Base-by-base conservation (phyloP, 1,140 invertebrate species). In the Magallana ariakensis region DNA sequence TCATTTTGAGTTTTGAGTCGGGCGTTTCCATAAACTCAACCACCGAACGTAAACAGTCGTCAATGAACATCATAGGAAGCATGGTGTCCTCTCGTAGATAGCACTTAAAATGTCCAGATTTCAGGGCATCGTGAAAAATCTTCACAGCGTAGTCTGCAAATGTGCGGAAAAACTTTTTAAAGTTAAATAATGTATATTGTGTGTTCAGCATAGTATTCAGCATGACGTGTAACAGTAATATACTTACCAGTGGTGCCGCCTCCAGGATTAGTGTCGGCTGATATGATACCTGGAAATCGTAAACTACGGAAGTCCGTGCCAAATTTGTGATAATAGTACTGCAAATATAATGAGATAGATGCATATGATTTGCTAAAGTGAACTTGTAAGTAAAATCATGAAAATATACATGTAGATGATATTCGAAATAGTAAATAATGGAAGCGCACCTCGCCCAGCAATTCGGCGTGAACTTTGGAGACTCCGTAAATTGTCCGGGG, bases 401-500 rank as follows among this genome's bases (percentile, higher is more conserved):
- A 46, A 46, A 46, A 46, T 46, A 2, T 46, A 4, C 33, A 46
- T 46, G 33, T 46, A 46, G 33, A 46, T 46, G 33, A 46, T 46
- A 46, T 46, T 4, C 5, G 2, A 46, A 46, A 46, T 46, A 46
- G 3, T 46, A 46, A 46, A 46, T 46, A 46, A 4, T 46, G 5
- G 33, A 46, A 46, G 33, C 33, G 33, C 33, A 95, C 95, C 92
- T 99, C 98, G 46, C 98, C 98, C 92, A 99, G 95, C 0, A 98
- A 95, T 93, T 99, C 98, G 0, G 97, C 97, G 92, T 98, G 98
- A 2, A 94, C 98, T 95, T 99, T 99, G 62, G 97, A 97, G 53
- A 99, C 98, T n/a, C 98, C 98, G 92, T 99, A 99, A 92, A 99
- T 99, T 15, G 98, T 99, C 90, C 97, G 96, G 0, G 98, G 98